Base-by-base conservation (phyloP, 2,888 invertebrate species). In the Dolomedes plantarius region DNA sequence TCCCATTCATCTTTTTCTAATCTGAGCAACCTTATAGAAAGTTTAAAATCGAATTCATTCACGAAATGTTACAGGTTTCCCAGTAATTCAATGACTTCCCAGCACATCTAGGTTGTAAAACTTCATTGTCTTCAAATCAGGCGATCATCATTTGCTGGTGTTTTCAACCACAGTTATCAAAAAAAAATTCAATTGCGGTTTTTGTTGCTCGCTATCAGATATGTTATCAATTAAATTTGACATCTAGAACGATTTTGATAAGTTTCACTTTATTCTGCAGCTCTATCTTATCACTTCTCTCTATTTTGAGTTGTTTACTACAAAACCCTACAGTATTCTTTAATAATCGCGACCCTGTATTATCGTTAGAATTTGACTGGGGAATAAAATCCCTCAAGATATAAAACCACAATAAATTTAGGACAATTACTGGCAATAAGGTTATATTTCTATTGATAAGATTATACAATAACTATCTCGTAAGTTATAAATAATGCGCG, bases 221-320 rank as follows among this genome's bases (percentile, higher is more conserved):
- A 73, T 28, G 23, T 56, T 31, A 29, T 27, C 16, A 72, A 69
- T 69, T 75, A 69, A 31, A 82, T 71, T 67, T 82, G 39, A 32
- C 31, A 82, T 69, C 36, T 56, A 27, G 50, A 2, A 56, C 7
- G 19, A 36, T 73, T 56, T 62, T 23, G 75, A 75, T 69, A 82
- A 75, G 69, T 75, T 75, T 74, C 75, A 69, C 74, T 81, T 81
- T 81, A n/a, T 23, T 72, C 65, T 0, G 27, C 23, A 23, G 32
- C 31, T 28, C 32, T 82, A 82, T 82, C 81, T 82, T 82, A 77
- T 77, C 73, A 16, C 73, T 82, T 82, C n/a, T n/a, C n/a, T n/a
- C n/a, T n/a, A n/a, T n/a, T n/a, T n/a, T n/a, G n/a, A n/a, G 71
- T 69, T 82, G 75, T 75, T 75, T 56, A 27, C 2, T 56, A 50